Conservation (phyloP, 2,113 vertebrate genomes). For the Corythaixoides concolor region DNA sequence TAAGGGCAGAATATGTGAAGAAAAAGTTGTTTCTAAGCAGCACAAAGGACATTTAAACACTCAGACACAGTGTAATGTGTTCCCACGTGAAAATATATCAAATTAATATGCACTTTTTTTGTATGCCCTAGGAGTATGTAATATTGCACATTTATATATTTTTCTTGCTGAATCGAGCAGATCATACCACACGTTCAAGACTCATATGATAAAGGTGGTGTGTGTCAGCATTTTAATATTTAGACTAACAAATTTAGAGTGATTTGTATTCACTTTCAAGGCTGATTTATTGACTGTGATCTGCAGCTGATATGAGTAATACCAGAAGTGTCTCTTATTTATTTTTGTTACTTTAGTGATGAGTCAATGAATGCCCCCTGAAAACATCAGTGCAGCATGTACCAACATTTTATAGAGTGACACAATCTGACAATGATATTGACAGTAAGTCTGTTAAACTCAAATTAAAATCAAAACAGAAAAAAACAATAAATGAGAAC, state of each 20-base stretch:
- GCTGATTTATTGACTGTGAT: neutral
- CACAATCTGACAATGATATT: neutral
- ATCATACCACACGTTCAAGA: neutral
- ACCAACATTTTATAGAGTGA: neutral
- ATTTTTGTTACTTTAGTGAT: slow-evolving; percentile 23
- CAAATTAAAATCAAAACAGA: slow-evolving; percentile 8
- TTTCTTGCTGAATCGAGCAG: slow-evolving; percentile 14
- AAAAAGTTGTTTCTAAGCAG: neutral
- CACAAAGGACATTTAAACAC: neutral
- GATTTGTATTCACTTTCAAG: neutral
- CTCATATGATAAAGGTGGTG: neutral
- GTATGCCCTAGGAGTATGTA: neutral
- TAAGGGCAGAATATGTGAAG: neutral
- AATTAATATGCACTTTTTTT: neutral
- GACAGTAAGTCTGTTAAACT: neutral
- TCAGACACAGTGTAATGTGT: neutral
- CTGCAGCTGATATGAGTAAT: neutral
- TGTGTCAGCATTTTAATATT: slow-evolving; percentile 28
- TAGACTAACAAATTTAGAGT: slow-evolving; percentile 15
- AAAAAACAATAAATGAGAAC: neutral
- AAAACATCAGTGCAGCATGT: neutral
- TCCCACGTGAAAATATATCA: neutral
- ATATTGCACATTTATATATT: neutral
- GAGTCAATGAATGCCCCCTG: neutral
- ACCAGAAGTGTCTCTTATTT: neutral